A percentile compares a stretch with the other conserved stretches of the same genome.
phyloP scores from a whole-genome alignment of 2,113 vertebrate genomes.

The Rhipidura dahli region DNA sequence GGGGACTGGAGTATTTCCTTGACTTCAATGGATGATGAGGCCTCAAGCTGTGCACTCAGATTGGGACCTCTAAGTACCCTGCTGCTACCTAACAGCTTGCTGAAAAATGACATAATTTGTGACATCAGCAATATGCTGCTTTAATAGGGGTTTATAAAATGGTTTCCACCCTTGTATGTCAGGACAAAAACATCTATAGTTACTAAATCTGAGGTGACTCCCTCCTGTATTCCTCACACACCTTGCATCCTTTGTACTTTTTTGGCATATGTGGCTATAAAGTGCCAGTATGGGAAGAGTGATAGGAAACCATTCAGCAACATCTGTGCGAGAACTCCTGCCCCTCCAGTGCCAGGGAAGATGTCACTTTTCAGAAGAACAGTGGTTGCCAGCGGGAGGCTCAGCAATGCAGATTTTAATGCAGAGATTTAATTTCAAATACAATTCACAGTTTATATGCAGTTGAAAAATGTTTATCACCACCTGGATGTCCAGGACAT shows the following conservation, averaged over 20 bases:
- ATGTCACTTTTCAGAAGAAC: slow-evolving; percentile 33
- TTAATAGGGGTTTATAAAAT: slow-evolving; percentile 1
- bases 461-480: slow-evolving; percentile 53
- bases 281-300: neutral
- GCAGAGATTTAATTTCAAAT: slow-evolving; percentile 62
- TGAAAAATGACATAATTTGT: slow-evolving; percentile 68
- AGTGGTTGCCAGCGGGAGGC: neutral
- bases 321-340: neutral
- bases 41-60: slow-evolving; percentile 64
- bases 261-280: neutral
- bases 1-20: slow-evolving; percentile 40
- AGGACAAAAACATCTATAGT: neutral
- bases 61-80: slow-evolving; percentile 37
- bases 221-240: neutral
- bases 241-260: neutral
- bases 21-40: slow-evolving; percentile 57
- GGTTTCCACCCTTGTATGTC: neutral
- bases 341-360: neutral
- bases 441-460: slow-evolving; percentile 48
- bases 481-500: slow-evolving; percentile 19
- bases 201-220: neutral
- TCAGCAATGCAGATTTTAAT: slow-evolving; percentile 63
- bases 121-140: slow-evolving; percentile 52
- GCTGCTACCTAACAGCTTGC: slow-evolving; percentile 30
- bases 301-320: neutral